Evolutionary conservation across 2,797 vertebrate species (phyloP), one percentile per base, ranked within the genome.

Genomic region (Rhadinocentrus ornatus): DNA sequence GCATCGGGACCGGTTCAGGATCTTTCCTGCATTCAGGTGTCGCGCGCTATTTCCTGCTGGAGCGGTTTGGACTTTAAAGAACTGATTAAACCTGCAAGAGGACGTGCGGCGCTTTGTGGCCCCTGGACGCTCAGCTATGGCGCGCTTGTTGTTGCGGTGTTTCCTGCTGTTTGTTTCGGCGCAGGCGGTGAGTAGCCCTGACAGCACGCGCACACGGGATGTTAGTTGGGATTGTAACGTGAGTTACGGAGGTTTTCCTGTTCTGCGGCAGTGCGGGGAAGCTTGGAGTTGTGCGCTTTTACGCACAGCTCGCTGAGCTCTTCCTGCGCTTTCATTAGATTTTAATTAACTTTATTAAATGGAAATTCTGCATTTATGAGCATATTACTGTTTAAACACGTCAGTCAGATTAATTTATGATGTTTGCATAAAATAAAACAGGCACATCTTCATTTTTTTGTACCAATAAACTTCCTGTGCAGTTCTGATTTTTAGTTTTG

Each of bases 121-220:
- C 18, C 44, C 44, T 16, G 44, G 68, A 66, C 69, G 60, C 68
- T 55, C 57, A 55, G 44, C 63, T 63, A 95, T 95, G 94, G 81
- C 91, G 83, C 79, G 76, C 31, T 34, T 85, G n/a, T 69, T 92
- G 0, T 77, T 90, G 65, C 50, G 75, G 41, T 88, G 88, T 78
- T 56, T 94, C 57, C 80, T 94, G 26, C 59, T 93, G 48, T 61
- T 93, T 13, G 66, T 92, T 3, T 81, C 82, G 3, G 81, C 71
- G 31, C 88, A 75, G 35, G 69, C 81, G 93, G 95, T 95, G 84
- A 95, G 95, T 95, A 37, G 11, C 61, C 0, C 56, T 3, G 54
- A 22, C 64, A 20, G 66, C 41, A 44, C 37, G 37, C 35, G 8
- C 56, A 0, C 26, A 3, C 32, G 2, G 16, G 20, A 46, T 2